Evolutionary conservation across 2,888 invertebrate species (phyloP).

Genomic region (Idaea dimidiata): DNA sequence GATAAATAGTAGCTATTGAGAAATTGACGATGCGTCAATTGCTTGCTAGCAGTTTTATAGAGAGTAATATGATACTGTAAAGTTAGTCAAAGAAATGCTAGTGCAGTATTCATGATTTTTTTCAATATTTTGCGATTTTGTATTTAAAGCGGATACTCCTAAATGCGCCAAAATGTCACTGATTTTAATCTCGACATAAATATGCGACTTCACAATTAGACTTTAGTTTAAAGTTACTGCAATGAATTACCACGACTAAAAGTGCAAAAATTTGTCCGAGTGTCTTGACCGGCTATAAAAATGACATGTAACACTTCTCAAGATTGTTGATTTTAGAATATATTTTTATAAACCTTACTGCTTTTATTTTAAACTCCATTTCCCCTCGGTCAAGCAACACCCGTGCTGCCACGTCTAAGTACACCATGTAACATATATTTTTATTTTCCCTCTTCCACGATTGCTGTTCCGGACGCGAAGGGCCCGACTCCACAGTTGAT

Average conservation of each 20-base stretch:
- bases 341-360: background rate
- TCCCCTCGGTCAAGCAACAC: slow-evolving; percentile 31
- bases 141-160: background rate
- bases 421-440: slow-evolving; percentile 54
- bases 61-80: background rate
- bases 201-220: no score
- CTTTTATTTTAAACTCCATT: background rate
- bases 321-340: background rate
- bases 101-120: background rate
- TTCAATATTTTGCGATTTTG: background rate
- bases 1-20: background rate
- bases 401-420: slow-evolving; percentile 18
- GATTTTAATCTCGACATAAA: no score
- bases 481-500: slow-evolving; percentile 77
- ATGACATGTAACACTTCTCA: background rate
- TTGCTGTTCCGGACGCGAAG: slow-evolving; percentile 52
- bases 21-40: background rate
- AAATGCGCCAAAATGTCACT: no score
- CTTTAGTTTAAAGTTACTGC: no score
- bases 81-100: background rate
- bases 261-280: background rate
- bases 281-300: background rate
- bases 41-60: background rate
- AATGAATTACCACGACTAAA: background rate
- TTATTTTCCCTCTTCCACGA: slow-evolving; percentile 49